Evolutionary conservation across 2,113 vertebrate genomes (phyloP), one percentile per base, ranked within the genome.

Genomic region (Shinisaurus crocodilurus): DNA sequence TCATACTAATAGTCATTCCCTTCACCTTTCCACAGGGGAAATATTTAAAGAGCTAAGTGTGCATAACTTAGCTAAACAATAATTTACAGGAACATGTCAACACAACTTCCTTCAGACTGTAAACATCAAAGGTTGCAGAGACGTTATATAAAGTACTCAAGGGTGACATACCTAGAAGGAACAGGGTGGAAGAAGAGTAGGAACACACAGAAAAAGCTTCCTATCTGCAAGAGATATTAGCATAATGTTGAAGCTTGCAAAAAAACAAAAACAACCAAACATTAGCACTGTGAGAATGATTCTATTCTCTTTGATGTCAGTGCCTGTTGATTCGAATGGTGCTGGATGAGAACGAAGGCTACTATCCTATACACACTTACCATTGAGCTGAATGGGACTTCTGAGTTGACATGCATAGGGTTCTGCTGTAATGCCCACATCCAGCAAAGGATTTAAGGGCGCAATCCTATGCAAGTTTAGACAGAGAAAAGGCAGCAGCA

Each of bases 1-100:
- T 75, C 48, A 29, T 1, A 16, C 48, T 57, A 57, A 86, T 70
- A 48, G 65, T 70, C 13, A 70, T 85, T n/a, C 29, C 83, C 37
- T 34, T 86, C 48, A n/a, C 5, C 37, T 40, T n/a, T 25, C 34
- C 32, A 40, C 16, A 75, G 81, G 69, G 65, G 69, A 92, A 92
- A 88, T 13, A n/a, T 63, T 87, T 90, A 72, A 16, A 83, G 76
- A 86, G 69, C 72, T 72, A 89, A 86, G 57, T 84, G 54, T 54
- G 67, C 57, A 25, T 63, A 77, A 82, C 87, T 91, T 94, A 87
- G 80, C 48, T 83, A 89, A 89, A 90, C 63, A 70, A 69, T 50
- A 69, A 69, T 32, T 82, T 13, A 79, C 43, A 25, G 83, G 23
- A 23, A 32, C 82, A 57, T 32, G 67, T 45, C 82, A 86, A 0